phyloP scores from a whole-genome alignment of 2,113 vertebrate genomes.

The Zosterops hypoxanthus region DNA sequence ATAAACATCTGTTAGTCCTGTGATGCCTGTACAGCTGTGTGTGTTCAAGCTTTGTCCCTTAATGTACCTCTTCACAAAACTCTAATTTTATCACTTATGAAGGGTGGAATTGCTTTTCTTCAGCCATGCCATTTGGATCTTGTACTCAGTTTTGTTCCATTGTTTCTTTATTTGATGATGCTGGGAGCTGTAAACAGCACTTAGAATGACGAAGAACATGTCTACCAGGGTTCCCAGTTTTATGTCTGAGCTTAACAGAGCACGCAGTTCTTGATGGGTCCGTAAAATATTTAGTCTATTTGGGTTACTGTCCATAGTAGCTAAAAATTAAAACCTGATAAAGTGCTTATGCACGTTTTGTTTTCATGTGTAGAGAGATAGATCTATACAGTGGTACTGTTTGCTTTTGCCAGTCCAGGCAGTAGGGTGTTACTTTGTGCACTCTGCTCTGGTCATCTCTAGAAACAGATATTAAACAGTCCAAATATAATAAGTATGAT shows the following conservation, averaged over 20 bases:
- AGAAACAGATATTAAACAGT: not conserved
- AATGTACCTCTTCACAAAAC: not conserved
- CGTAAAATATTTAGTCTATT: not conserved
- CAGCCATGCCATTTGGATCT: not conserved
- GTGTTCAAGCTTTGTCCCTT: not conserved
- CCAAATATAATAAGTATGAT: not conserved
- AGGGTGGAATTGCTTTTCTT: not conserved
- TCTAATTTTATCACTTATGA: not conserved
- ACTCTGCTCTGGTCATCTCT: not conserved
- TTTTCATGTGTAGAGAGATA: not conserved
- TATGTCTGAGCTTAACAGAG: not conserved
- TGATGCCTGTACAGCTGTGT: not conserved
- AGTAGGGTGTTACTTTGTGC: not conserved
- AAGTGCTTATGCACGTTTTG: not conserved
- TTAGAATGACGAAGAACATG: accelerated
- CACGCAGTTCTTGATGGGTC: not conserved
- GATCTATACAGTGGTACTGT: not conserved
- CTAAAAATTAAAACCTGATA: not conserved
- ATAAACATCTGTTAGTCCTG: not conserved
- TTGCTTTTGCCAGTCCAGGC: not conserved
- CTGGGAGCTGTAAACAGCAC: not conserved
- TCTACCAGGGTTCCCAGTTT: not conserved
- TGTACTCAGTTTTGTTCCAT: not conserved
- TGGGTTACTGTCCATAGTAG: not conserved
- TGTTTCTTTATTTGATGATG: not conserved